Conservation (phyloP, 2,797 vertebrate species). For the Tamandua tetradactyla region DNA sequence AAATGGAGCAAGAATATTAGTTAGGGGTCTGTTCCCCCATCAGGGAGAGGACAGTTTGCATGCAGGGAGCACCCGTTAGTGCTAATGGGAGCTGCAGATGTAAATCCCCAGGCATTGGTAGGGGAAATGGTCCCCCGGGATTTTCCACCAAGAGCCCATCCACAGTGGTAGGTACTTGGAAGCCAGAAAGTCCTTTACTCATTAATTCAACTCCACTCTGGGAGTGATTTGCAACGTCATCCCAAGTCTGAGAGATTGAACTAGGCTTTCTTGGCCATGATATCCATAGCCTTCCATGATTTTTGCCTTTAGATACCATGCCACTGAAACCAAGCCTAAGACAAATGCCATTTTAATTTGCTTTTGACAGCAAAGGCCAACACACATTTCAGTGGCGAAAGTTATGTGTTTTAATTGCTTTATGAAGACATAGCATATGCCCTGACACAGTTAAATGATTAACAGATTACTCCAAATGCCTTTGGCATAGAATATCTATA, state of each 20-base stretch:
- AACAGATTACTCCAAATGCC: constrained; percentile 87
- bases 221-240: constrained; percentile 31
- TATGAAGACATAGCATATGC: constrained; percentile 88
- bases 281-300: constrained; percentile 38
- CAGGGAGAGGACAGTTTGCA: constrained; percentile 25
- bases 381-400: constrained; percentile 81
- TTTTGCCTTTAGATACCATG: constrained; percentile 74
- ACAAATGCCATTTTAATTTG: constrained; percentile 85
- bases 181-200: background rate
- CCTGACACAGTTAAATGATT: constrained; percentile 89
- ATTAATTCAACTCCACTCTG: background rate
- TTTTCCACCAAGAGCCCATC: constrained; percentile 47
- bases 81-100: constrained; percentile 74
- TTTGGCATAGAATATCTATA: constrained; percentile 88
- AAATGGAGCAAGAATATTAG: constrained; percentile 56
- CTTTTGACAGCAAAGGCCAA: constrained; percentile 83
- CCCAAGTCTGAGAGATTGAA: background rate
- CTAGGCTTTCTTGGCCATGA: background rate
- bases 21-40: constrained; percentile 31
- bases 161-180: background rate
- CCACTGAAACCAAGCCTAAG: constrained; percentile 74
- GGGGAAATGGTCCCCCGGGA: constrained; percentile 15
- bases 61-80: constrained; percentile 49
- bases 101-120: constrained; percentile 68
- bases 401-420: constrained; percentile 87